Conservation (phyloP, 2,797 vertebrate species). For the Periparus ater region DNA sequence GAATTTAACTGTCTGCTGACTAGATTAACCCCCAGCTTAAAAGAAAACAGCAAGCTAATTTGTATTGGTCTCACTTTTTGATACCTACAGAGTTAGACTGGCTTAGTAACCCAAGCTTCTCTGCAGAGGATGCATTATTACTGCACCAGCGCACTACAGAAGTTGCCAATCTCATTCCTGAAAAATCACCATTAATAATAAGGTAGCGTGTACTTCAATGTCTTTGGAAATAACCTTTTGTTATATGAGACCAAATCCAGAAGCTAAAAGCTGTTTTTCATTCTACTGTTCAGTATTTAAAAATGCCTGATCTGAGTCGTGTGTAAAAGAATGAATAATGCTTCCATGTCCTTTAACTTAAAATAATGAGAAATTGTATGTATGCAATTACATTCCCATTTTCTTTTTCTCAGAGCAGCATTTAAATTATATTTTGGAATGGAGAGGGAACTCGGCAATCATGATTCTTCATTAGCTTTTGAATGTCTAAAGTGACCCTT, state of each 20-base stretch:
- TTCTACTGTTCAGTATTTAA: neutral
- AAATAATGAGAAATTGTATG: neutral
- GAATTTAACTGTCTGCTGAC: neutral
- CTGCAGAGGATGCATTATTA: slow-evolving; percentile 75
- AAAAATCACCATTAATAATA: slow-evolving; percentile 33
- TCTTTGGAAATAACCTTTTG: neutral
- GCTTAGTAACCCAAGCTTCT: slow-evolving; percentile 92
- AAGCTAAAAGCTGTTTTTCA: neutral
- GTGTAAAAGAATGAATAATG: slow-evolving; percentile 1
- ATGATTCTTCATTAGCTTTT: slow-evolving; percentile 32
- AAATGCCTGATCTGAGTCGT: neutral
- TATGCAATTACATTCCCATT: neutral
- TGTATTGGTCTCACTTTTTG: slow-evolving; percentile 36
- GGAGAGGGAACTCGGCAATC: neutral
- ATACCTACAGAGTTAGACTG: slow-evolving; percentile 81
- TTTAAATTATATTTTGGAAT: slow-evolving; percentile 11
- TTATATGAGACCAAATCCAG: neutral
- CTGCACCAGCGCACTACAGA: slow-evolving; percentile 77
- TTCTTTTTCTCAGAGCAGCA: neutral
- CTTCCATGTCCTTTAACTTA: neutral
- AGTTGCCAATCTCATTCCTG: neutral
- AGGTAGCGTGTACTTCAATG: slow-evolving; percentile 72
- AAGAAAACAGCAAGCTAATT: slow-evolving; percentile 14
- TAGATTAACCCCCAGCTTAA: neutral
- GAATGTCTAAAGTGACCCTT: slow-evolving; percentile 42